Evolutionary conservation across 2,113 vertebrate genomes (phyloP).

Genomic region (Hippocampus mohnikei): DNA sequence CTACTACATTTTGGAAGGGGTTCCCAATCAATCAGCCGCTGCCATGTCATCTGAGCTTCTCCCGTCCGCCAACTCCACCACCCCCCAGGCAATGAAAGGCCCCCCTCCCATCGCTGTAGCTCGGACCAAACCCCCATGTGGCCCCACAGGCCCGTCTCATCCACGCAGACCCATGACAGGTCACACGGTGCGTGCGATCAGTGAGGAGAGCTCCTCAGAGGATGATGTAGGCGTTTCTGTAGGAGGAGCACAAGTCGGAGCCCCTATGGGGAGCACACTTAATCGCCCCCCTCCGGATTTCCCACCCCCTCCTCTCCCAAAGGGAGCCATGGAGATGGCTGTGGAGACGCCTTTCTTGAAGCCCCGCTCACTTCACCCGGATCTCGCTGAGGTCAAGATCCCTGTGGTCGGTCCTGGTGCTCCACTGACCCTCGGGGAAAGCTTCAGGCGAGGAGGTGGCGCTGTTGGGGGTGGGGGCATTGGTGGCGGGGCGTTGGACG

Average conservation of each 20-base stretch:
- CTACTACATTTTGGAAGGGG: conserved; percentile 93
- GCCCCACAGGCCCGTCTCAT: conserved; percentile 34
- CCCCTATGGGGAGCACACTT: conserved; percentile 59
- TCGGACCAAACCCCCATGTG: conserved; percentile 73
- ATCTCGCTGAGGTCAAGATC: conserved; percentile 70
- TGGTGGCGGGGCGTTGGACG: conserved; percentile 69
- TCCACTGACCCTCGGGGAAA: conserved; percentile 47
- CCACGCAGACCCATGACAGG: conserved; percentile 56
- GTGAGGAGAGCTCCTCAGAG: conserved; percentile 82
- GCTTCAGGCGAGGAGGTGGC: conserved; percentile 61
- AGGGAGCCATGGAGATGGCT: conserved; percentile 71
- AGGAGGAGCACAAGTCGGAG: conserved; percentile 54
- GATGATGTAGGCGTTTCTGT: conserved; percentile 69
- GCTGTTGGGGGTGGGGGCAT: conserved; percentile 32
- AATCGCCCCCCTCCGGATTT: conserved; percentile 84
- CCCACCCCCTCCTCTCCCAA: conserved; percentile 83
- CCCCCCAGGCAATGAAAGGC: conserved; percentile 57
- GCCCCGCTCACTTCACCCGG: conserved; percentile 61
- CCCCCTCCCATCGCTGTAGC: conserved; percentile 35
- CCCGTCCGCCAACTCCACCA: conserved; percentile 60
- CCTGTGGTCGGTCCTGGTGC: conserved; percentile 31
- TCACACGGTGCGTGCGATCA: conserved; percentile 58
- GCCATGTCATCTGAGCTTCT: conserved; percentile 69
- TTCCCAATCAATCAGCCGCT: conserved; percentile 85
- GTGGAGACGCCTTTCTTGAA: conserved; percentile 65